A percentile compares a stretch with the other conserved stretches of the same genome.
phyloP scores from a whole-genome alignment of 2,113 vertebrate genomes.

The Oenanthe melanoleuca region DNA sequence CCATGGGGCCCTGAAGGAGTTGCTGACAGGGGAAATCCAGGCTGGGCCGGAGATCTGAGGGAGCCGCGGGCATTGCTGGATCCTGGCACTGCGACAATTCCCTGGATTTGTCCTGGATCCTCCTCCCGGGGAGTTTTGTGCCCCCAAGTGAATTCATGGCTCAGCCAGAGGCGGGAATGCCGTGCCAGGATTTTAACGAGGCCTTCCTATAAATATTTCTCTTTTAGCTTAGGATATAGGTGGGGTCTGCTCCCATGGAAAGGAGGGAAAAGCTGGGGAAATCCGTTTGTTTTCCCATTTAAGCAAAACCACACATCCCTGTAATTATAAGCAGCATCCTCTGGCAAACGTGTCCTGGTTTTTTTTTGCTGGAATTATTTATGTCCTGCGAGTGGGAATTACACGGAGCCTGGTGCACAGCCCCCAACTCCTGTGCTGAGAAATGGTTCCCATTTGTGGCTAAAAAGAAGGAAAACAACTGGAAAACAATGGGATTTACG shows the following conservation, averaged over 20 bases:
- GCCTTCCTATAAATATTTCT: slow-evolving; percentile 50
- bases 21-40: slow-evolving; percentile 49
- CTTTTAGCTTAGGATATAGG: slow-evolving; percentile 10
- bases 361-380: slow-evolving; percentile 36
- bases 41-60: neutral
- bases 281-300: slow-evolving; percentile 40
- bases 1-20: neutral
- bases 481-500: neutral
- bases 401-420: neutral
- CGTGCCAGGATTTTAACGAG: slow-evolving; percentile 20
- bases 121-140: neutral
- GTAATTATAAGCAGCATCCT: slow-evolving; percentile 14
- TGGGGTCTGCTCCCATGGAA: neutral
- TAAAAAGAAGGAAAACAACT: neutral
- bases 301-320: slow-evolving; percentile 32
- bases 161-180: neutral
- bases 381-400: slow-evolving; percentile 25
- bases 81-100: neutral
- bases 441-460: slow-evolving; percentile 31
- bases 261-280: neutral
- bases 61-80: neutral
- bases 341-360: neutral
- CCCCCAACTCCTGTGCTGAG: neutral
- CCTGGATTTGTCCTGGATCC: slow-evolving; percentile 8
- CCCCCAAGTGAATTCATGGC: neutral